These are phyloP conservation scores for Morinoia aosen DNA, from an alignment of 2,888 invertebrate genomes.

Conservation along the genomic window DNA sequence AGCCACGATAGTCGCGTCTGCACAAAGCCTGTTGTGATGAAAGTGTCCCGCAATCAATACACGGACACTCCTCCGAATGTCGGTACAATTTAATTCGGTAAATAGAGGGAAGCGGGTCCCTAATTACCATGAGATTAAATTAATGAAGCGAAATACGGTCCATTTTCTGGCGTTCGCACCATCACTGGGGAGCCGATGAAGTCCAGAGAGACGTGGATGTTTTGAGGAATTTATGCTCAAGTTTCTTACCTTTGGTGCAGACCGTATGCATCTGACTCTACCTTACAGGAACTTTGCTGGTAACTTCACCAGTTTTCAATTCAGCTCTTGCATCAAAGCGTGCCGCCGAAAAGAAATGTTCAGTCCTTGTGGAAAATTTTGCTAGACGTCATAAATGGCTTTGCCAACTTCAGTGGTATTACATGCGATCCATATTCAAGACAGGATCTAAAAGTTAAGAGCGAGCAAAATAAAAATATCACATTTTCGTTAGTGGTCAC, in stretches of 20 bases:
- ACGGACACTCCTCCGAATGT: background rate
- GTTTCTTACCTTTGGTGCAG: background rate
- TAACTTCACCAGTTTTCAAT: background rate
- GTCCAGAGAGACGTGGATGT: background rate
- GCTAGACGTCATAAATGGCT: background rate
- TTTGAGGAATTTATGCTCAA: background rate
- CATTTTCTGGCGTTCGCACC: background rate
- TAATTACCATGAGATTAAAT: conserved; percentile 6
- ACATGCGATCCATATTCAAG: background rate
- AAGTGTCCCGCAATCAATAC: background rate
- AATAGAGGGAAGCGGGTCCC: background rate
- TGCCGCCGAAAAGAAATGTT: background rate
- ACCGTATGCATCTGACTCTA: background rate
- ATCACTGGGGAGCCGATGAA: background rate
- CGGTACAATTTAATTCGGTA: background rate
- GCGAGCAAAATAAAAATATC: background rate
- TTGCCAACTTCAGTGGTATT: background rate
- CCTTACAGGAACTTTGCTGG: background rate
- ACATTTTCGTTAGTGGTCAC: background rate
- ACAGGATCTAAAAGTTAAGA: background rate
- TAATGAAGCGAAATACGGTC: background rate
- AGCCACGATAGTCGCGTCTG: background rate
- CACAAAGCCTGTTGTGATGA: background rate
- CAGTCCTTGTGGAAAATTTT: background rate
- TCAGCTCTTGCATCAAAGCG: background rate